Base-by-base conservation (phyloP, 2,888 invertebrate genomes). In the Drosophila limbata region DNA sequence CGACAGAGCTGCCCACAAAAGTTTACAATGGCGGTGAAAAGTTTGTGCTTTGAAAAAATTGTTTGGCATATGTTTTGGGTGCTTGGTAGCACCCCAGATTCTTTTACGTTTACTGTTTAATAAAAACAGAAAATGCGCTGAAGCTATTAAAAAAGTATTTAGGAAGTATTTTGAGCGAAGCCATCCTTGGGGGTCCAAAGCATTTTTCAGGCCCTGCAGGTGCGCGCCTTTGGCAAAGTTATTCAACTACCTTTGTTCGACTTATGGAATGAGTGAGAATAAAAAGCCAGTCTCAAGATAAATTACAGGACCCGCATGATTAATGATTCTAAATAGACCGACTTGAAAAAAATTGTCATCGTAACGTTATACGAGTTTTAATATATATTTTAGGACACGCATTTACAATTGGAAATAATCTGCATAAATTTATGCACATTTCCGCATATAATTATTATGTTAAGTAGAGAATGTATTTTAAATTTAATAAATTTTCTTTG, bases 101-200 rank as follows among this genome's bases (percentile, higher is more conserved):
- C 25, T 33, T 11, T 60, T 51, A 42, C 51, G 11, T 62, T 28
- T 42, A 51, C 53, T 81, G 76, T 77, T 79, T 77, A 77, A 73
- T 81, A 84, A 84, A 88, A 84, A 77, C 79, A 74, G 73, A 69
- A 79, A 89, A 88, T 79, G 85, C 83, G 79, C 89, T 79, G 75
- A 79, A 85, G 89, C 85, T 85, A 88, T 85, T 89, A 89, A 88
- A 88, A 85, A 85, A 85, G 85, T 80, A 85, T 88, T 85, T 85
- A 73, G 75, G 73, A 85, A 89, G 85, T 85, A 89, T 88, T 89
- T 69, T 40, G 55, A 52, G 69, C 53, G 60, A 35, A 40, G 62
- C 50, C 67, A 65, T 50, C 25, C 60, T 63, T 56, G 57, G 48
- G 57, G 53, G 37, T 31, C 48, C 25, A 76, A 79, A 74, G 50